Base-by-base conservation (phyloP, 2,888 invertebrate species). In the Carterocephalus palaemon region DNA sequence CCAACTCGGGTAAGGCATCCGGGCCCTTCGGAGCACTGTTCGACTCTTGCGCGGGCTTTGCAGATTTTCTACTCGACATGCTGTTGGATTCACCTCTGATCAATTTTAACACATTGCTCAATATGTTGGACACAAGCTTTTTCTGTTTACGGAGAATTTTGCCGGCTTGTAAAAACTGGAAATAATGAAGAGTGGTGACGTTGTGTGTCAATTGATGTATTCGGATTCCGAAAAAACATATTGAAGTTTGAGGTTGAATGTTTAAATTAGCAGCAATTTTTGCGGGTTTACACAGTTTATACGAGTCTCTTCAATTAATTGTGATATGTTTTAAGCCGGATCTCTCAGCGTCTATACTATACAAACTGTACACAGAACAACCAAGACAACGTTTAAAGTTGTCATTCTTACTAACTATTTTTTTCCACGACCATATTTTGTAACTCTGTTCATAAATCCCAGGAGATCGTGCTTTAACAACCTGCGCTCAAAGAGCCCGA, bases 111-210 rank as follows among this genome's bases (percentile, higher is more conserved):
- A 72, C 64, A 69, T 70, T 67, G 55, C 57, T 70, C 37, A 65
- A 45, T 42, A 70, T 54, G 52, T 57, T 60, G 39, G 48, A 54
- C 53, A 72, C 59, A 53, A 62, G 64, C 56, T 66, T 69, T 40
- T 53, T 60, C 51, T 57, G 61, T 46, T 50, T 38, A 67, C 76
- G 69, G 47, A 67, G 60, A 77, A 79, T 81, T 79, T 80, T 74
- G 73, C 39, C 54, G 59, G 52, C 57, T 63, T 62, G 26, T 17
- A 26, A 31, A 36, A 37, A 42, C 9, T 19, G 9, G n/a, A 15
- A 12, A 38, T 9, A 31, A 28, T 36, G 12, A 10, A 20, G 10
- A 5, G n/a, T 29, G 33, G 28, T 34, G 46, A 50, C 42, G 46
- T 45, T 19, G 15, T 34, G 37, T 39, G 49, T 49, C 46, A 41